phyloP scores from a whole-genome alignment of 2,797 vertebrate species.

The Urophycis tenuis region DNA sequence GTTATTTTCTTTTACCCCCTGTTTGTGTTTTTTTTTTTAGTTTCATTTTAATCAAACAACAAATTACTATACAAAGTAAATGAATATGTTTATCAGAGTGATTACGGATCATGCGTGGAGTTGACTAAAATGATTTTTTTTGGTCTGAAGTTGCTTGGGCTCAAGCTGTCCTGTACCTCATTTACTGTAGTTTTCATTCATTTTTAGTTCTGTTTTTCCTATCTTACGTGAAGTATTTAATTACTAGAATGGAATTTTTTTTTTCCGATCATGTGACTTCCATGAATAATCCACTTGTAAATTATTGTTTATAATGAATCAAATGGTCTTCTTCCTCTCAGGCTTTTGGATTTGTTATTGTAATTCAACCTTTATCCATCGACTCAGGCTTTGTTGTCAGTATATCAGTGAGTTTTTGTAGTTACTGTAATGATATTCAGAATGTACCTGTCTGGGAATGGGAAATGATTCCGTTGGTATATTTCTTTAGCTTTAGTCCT shows the following conservation, averaged over 20 bases:
- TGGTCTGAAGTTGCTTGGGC: constrained; percentile 63
- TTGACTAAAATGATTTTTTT: constrained; percentile 43
- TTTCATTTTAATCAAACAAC: constrained; percentile 74
- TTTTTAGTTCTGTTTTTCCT: constrained; percentile 42
- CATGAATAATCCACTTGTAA: constrained; percentile 82
- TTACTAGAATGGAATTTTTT: constrained; percentile 60
- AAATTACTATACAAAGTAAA: constrained; percentile 64
- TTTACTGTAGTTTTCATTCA: constrained; percentile 87
- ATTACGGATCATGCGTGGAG: constrained; percentile 68
- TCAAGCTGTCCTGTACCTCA: constrained; percentile 90
- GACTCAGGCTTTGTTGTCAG: constrained; percentile 88
- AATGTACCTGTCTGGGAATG: constrained; percentile 85
- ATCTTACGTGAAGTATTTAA: constrained; percentile 98
- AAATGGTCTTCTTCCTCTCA: constrained; percentile 83
- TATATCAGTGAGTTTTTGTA: constrained; percentile 75
- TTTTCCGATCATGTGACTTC: constrained; percentile 72
- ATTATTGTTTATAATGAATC: constrained; percentile 96
- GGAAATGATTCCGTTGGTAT: constrained; percentile 66
- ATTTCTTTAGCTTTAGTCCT: constrained; percentile 63
- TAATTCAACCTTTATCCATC: constrained; percentile 79
- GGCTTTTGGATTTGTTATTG: constrained; percentile 80
- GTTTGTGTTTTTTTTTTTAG: constrained; percentile 66
- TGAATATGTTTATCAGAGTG: constrained; percentile 59
- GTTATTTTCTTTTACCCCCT: constrained; percentile 48
- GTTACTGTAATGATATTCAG: constrained; percentile 75